These are phyloP conservation scores for Riparia riparia DNA, from an alignment of 2,113 vertebrate species.

Conservation along the genomic window DNA sequence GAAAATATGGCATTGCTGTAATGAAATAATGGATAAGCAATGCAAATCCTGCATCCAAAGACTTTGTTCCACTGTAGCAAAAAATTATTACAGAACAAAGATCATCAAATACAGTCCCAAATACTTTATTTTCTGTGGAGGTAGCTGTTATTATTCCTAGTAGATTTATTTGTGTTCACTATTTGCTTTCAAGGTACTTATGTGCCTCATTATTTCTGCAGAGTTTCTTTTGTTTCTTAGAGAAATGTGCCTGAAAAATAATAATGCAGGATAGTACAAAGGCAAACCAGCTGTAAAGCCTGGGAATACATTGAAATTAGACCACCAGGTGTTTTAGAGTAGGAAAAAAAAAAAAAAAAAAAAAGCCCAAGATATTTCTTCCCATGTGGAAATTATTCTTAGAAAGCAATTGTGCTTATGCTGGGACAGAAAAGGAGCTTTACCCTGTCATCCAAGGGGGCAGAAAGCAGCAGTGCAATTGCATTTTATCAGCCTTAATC, in stretches of 20 bases:
- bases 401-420: constrained; percentile 35
- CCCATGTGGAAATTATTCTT: constrained; percentile 42
- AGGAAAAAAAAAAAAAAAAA: not conserved
- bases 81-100: not conserved
- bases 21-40: constrained; percentile 17
- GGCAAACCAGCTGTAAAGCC: not conserved
- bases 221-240: constrained; percentile 23
- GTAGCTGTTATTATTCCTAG: constrained; percentile 30
- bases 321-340: not conserved
- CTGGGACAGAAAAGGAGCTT: constrained; percentile 37
- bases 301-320: not conserved
- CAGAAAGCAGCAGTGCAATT: not conserved
- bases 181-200: constrained; percentile 29
- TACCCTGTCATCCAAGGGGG: not conserved
- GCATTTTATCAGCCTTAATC: constrained; percentile 42
- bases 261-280: not conserved
- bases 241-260: not conserved
- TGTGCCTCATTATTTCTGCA: not conserved
- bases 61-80: not conserved
- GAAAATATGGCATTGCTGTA: constrained; percentile 22
- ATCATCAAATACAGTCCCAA: not conserved
- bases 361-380: not conserved
- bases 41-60: not conserved
- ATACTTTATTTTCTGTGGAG: not conserved
- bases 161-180: constrained; percentile 30